Evolutionary conservation across 2,113 vertebrate genomes (phyloP), one percentile per base, ranked within the genome.

Genomic region (Tachycineta bicolor): DNA sequence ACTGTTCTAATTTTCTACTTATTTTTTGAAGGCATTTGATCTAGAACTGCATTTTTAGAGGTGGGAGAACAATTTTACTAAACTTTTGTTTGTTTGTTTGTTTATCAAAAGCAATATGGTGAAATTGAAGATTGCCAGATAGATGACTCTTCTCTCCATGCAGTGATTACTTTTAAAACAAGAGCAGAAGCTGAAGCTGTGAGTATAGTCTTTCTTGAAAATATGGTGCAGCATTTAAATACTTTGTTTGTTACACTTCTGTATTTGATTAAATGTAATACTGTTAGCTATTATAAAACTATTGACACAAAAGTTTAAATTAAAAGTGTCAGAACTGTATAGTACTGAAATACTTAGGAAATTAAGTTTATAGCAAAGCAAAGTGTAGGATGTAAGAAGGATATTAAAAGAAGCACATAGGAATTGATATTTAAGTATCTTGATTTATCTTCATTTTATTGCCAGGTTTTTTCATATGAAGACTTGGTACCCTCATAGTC

Each of bases 71-170:
- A 84, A 43, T 78, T 89, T 97, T 77, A 91, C 67, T 94, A 65
- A 97, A 80, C 80, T 80, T 73, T 15, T 91, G 93, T 24, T 41
- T 39, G 11, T 41, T 69, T 56, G 33, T 82, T 91, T 95, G 12
- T 96, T 91, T 96, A 92, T 96, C 97, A 98, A 92, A 98, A 99
- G 99, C 99, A 99, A 99, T 99, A 99, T 97, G 99, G 99, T 90
- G 99, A 99, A 97, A 99, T 99, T 94, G 99, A 99, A 98, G 99
- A 99, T 96, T 99, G 98, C 97, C 98, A 98, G 94, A 99, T 99
- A 92, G 98, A 99, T 88, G 99, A 99, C 81, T 98, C 97, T 88
- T 98, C 98, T 94, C 98, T 98, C 90, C 98, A 98, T 90, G 99
- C 99, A 0, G 97, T 99, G 96, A 98, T 99, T 97, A 98, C 98